Conservation (phyloP, 2,888 invertebrate species). For the Nomada lathburiana region DNA sequence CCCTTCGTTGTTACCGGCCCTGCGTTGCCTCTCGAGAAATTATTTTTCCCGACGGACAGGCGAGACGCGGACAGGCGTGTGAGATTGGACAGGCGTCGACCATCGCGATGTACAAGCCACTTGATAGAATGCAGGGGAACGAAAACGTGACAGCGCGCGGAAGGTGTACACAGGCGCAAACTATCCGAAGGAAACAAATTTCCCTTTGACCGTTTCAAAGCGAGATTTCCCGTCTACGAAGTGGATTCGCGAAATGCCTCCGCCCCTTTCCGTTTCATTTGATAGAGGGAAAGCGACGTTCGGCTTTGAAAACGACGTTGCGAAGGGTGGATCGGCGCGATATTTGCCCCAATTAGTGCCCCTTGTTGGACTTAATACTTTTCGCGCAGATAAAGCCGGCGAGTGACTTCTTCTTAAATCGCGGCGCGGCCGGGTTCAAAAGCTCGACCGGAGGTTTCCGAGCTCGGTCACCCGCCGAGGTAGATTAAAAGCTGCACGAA, state of each 20-base stretch:
- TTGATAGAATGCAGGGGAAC: conserved; percentile 52
- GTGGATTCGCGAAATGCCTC: conserved; percentile 31
- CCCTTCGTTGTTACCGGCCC: conserved; percentile 34
- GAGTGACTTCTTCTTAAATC: conserved; percentile 65
- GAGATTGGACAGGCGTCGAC: conserved; percentile 69
- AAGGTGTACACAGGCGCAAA: conserved; percentile 1
- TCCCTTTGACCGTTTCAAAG: conserved; percentile 7
- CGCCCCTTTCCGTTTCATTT: conserved; percentile 13
- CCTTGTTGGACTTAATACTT: conserved; percentile 63
- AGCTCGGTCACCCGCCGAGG: conserved; percentile 71
- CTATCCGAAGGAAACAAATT: conserved; percentile 27
- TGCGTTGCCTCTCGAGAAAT: conserved; percentile 62
- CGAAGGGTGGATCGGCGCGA: conserved; percentile 38
- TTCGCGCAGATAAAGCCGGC: conserved; percentile 58
- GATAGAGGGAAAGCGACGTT: conserved; percentile 20
- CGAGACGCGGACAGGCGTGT: conserved; percentile 63
- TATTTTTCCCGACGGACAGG: conserved; percentile 66
- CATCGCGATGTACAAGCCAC: conserved; percentile 53
- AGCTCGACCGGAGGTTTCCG: conserved; percentile 69
- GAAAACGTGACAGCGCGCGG: background rate
- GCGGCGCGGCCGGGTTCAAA: conserved; percentile 63
- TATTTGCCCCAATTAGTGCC: conserved; percentile 65
- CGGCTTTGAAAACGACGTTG: conserved; percentile 2
- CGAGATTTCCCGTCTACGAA: background rate
- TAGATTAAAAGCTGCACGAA: conserved; percentile 70